Percentiles rank a stretch among this genome's conserved stretches.
These are phyloP conservation scores for Oryzaephilus surinamensis DNA, from an alignment of 1,140 invertebrate genomes.

Conservation along the genomic window DNA sequence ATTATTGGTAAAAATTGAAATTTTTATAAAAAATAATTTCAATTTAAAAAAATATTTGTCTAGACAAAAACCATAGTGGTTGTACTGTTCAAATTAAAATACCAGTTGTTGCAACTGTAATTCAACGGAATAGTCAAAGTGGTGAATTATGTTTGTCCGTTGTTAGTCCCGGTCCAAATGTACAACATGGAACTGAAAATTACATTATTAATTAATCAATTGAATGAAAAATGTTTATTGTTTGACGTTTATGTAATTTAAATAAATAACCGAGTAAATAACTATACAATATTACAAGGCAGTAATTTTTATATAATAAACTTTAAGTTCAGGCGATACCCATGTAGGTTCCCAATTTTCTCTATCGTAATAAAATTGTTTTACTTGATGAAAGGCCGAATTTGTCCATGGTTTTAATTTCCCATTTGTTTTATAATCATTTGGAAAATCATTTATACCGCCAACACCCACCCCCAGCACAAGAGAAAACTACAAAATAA, in stretches of 20 bases:
- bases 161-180: conserved; percentile 24
- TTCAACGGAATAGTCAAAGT: conserved; percentile 21
- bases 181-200: not conserved
- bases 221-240: not conserved
- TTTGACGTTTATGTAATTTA: not conserved
- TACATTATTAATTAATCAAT: not conserved
- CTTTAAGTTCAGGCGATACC: conserved; percentile 20
- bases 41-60: too few relatives aligned
- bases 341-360: conserved; percentile 21
- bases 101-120: conserved; percentile 32
- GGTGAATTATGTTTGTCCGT: conserved; percentile 20
- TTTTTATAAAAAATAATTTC: too few relatives aligned
- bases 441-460: conserved; percentile 23
- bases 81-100: conserved; percentile 31
- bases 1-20: too few relatives aligned
- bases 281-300: conserved; percentile 17
- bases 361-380: conserved; percentile 15
- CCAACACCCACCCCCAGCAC: conserved; percentile 25
- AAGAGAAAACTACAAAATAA: conserved; percentile 4
- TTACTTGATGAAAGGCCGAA: conserved; percentile 9
- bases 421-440: conserved; percentile 15
- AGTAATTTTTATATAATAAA: conserved; percentile 23
- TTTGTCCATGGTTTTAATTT: conserved; percentile 23
- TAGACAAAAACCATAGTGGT: too few relatives aligned
- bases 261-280: too few relatives aligned